phyloP scores from a whole-genome alignment of 1,140 invertebrate species.

The Uloborus diversus region DNA sequence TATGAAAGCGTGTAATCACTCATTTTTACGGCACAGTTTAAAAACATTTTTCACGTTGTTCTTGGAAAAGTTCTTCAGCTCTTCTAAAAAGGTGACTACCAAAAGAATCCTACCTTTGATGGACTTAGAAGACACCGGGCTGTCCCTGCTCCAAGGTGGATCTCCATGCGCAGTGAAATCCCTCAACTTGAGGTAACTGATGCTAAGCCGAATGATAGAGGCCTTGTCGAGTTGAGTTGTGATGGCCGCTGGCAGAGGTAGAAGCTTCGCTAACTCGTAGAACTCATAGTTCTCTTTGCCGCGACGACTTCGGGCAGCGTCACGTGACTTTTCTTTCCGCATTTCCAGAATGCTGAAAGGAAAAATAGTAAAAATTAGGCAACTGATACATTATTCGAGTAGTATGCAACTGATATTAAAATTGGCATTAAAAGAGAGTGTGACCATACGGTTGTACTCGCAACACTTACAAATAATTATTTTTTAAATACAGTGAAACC shows the following conservation, averaged over 20 bases:
- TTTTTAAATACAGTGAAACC: too few relatives aligned
- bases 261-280: conserved; percentile 97
- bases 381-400: not conserved
- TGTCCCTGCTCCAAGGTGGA: conserved; percentile 84
- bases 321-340: conserved; percentile 95
- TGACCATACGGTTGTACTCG: too few relatives aligned
- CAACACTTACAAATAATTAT: too few relatives aligned
- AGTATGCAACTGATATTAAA: not conserved
- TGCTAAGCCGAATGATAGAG: conserved; percentile 97
- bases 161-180: conserved; percentile 96
- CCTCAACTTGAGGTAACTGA: conserved; percentile 94
- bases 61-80: too few relatives aligned
- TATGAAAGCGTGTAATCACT: too few relatives aligned
- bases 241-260: conserved; percentile 94
- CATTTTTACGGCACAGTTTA: too few relatives aligned
- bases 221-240: conserved; percentile 98
- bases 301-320: conserved; percentile 90
- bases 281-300: conserved; percentile 99
- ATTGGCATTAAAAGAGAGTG: too few relatives aligned
- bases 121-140: not conserved
- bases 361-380: not conserved
- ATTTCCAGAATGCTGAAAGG: conserved; percentile 81
- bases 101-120: conserved; percentile 23
- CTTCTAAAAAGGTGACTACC: too few relatives aligned
- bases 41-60: too few relatives aligned